These are phyloP conservation scores for Drosophila lutescens DNA, from an alignment of 2,888 invertebrate species.

Conservation along the genomic window DNA sequence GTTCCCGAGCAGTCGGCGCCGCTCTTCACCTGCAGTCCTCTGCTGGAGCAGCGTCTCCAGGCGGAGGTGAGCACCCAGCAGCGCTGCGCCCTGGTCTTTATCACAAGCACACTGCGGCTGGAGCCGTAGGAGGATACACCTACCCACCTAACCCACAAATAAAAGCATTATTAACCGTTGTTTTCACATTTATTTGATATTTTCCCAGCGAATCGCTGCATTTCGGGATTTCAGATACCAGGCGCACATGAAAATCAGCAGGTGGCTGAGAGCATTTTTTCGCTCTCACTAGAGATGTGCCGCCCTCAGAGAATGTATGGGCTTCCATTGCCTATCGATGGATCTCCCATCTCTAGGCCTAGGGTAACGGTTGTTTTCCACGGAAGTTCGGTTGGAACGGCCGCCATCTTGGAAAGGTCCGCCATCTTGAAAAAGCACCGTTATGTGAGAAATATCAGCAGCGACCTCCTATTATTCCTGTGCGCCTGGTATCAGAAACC, in stretches of 20 bases:
- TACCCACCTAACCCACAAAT: too few relatives aligned
- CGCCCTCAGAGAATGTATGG: too few relatives aligned
- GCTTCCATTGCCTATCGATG: too few relatives aligned
- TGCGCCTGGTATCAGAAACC: not conserved
- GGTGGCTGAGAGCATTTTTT: too few relatives aligned
- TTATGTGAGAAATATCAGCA: not conserved
- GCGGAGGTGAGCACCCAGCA: conserved; percentile 28
- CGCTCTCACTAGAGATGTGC: too few relatives aligned
- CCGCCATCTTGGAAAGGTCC: not conserved
- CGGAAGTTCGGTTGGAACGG: not conserved
- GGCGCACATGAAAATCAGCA: too few relatives aligned
- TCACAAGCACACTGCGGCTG: conserved; percentile 51
- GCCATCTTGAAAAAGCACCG: not conserved
- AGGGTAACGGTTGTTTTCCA: too few relatives aligned
- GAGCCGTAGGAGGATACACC: conserved; percentile 33
- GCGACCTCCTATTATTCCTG: not conserved
- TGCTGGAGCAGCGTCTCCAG: conserved; percentile 62
- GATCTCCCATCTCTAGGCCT: too few relatives aligned
- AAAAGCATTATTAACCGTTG: too few relatives aligned
- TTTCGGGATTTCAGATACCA: too few relatives aligned
- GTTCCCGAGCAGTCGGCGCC: conserved; percentile 82
- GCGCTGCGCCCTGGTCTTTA: conserved; percentile 52
- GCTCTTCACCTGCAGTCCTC: conserved; percentile 68
- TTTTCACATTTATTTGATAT: too few relatives aligned
- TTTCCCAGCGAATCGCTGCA: too few relatives aligned